Evolutionary conservation across 2,888 invertebrate species (phyloP).

Genomic region (Trimorus sp.): DNA sequence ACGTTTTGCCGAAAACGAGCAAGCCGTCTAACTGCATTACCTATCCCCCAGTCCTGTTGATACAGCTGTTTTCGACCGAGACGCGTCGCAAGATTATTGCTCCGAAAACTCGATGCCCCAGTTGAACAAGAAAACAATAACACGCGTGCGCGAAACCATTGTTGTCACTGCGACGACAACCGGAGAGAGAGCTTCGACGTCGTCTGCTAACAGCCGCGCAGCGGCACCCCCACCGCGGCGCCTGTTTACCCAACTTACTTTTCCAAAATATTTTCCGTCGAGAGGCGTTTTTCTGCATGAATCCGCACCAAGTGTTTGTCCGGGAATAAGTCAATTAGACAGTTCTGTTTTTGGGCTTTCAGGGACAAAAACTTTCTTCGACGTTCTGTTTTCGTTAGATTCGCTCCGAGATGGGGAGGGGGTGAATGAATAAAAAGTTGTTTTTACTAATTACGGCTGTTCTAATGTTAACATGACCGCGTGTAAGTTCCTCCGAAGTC

Average conservation of each 20-base stretch:
- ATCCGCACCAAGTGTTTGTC: not conserved
- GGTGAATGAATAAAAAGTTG: too few species aligned
- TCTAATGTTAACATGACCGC: too few species aligned
- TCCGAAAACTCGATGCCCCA: conserved; percentile 36
- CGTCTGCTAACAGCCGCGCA: not conserved
- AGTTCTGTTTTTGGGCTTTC: conserved; percentile 1
- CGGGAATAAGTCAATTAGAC: conserved; percentile 7
- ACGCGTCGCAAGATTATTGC: conserved; percentile 11
- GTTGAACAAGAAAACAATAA: conserved; percentile 38
- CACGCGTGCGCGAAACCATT: conserved; percentile 30
- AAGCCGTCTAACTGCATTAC: conserved; percentile 14
- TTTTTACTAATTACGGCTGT: too few species aligned
- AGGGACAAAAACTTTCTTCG: not conserved
- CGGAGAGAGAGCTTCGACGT: not conserved
- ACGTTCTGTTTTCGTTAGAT: too few species aligned
- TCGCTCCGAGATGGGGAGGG: too few species aligned
- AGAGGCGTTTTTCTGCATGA: not conserved
- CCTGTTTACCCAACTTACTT: conserved; percentile 30
- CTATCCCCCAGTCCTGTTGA: conserved; percentile 17
- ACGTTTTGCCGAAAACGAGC: conserved; percentile 12
- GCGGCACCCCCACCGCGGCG: not conserved
- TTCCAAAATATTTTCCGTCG: conserved; percentile 43
- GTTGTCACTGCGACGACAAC: conserved; percentile 24
- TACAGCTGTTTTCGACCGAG: conserved; percentile 37
- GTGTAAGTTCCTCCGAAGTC: too few species aligned